A percentile compares a stretch with the other conserved stretches of the same genome.
Evolutionary conservation across 2,797 vertebrate genomes (phyloP).

Genomic region (Trichosurus vulpecula): DNA sequence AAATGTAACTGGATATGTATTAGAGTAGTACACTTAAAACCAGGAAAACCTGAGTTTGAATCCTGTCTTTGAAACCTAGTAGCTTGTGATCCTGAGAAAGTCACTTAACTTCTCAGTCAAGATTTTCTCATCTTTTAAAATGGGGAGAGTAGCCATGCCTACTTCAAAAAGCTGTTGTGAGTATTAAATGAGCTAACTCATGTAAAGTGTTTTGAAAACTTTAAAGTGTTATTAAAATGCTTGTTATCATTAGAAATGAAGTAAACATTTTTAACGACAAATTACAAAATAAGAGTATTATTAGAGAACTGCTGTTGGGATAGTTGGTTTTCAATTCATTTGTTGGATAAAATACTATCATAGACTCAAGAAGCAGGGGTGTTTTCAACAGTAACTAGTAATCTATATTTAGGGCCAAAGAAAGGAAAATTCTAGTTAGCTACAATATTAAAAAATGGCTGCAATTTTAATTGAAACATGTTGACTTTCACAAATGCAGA

Average conservation of each 20-base stretch:
- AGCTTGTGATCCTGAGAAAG: not conserved
- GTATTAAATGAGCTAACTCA: not conserved
- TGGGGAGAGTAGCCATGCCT: not conserved
- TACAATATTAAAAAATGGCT: not conserved
- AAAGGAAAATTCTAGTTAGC: not conserved
- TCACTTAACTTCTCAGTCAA: not conserved
- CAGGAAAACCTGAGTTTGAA: not conserved
- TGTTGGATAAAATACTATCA: not conserved
- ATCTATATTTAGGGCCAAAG: not conserved
- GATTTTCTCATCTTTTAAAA: not conserved
- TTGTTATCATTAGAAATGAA: not conserved
- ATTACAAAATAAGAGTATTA: not conserved
- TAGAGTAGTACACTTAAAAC: not conserved
- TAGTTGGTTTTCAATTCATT: not conserved
- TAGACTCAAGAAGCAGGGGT: not conserved
- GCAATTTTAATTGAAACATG: constrained; percentile 18
- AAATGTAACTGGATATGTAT: not conserved
- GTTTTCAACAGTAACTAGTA: not conserved
- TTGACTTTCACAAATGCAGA: not conserved
- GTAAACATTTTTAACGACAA: not conserved
- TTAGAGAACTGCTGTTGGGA: not conserved
- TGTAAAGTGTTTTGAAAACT: not conserved
- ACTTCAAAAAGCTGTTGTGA: not conserved
- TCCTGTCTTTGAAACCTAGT: not conserved
- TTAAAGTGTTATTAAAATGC: not conserved